These are phyloP conservation scores for Paralichthys olivaceus DNA, from an alignment of 2,113 vertebrate species.

Conservation along the genomic window DNA sequence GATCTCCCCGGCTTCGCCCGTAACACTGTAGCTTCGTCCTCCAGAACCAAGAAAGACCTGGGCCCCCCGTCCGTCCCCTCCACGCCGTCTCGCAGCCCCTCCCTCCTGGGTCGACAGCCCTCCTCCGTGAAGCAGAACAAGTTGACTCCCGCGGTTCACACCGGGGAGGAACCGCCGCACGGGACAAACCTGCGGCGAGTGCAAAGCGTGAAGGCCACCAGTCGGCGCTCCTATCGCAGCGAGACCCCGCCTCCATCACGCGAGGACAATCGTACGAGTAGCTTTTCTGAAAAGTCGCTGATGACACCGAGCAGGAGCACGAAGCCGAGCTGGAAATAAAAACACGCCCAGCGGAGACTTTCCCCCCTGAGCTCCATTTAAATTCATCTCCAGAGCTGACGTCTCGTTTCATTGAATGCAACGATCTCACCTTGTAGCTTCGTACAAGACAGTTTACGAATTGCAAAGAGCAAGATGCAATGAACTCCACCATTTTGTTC, in stretches of 20 bases:
- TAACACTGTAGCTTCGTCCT: slow-evolving; percentile 92
- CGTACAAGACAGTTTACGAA: slow-evolving; percentile 44
- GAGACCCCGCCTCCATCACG: slow-evolving; percentile 66
- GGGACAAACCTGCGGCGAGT: slow-evolving; percentile 82
- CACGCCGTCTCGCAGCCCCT: slow-evolving; percentile 76
- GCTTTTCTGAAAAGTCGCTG: slow-evolving; percentile 80
- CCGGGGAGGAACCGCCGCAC: slow-evolving; percentile 73
- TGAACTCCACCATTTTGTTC: slow-evolving; percentile 32
- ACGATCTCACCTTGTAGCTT: slow-evolving; percentile 19
- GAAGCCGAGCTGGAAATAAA: slow-evolving; percentile 88
- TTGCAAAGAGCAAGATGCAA: slow-evolving; percentile 70
- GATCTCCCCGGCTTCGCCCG: slow-evolving; percentile 89
- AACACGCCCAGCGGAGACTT: neutral
- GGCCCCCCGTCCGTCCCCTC: slow-evolving; percentile 62
- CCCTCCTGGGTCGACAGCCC: slow-evolving; percentile 80
- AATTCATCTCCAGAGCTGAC: neutral
- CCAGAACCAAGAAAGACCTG: slow-evolving; percentile 85
- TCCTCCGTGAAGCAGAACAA: slow-evolving; percentile 83
- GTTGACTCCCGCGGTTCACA: slow-evolving; percentile 29
- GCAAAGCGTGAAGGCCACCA: slow-evolving; percentile 83
- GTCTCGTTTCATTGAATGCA: slow-evolving; percentile 40
- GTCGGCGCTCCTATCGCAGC: slow-evolving; percentile 72
- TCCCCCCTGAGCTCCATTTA: neutral
- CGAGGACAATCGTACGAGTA: slow-evolving; percentile 74
- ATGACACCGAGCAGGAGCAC: slow-evolving; percentile 75